A percentile compares a stretch with the other conserved stretches of the same genome.
phyloP scores from a whole-genome alignment of 2,888 invertebrate species.

The Drosophila stalkeri region DNA sequence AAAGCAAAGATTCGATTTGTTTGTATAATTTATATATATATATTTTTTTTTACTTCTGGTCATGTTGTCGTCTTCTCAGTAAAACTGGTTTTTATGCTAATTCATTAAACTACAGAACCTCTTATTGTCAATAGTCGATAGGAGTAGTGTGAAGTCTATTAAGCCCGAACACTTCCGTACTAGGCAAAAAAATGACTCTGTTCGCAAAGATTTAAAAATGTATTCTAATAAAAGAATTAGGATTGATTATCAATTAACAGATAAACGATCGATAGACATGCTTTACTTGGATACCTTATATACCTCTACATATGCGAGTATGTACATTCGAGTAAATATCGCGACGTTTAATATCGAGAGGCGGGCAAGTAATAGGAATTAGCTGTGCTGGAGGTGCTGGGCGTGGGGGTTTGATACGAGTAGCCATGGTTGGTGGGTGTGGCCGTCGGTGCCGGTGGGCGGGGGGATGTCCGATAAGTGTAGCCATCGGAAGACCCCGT shows the following conservation, averaged over 20 bases:
- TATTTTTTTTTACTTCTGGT: conserved; percentile 2
- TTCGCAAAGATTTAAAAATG: conserved; percentile 15
- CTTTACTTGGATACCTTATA: conserved; percentile 15
- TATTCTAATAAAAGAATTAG: conserved; percentile 33
- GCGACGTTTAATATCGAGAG: conserved; percentile 20
- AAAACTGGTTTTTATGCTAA: conserved; percentile 60
- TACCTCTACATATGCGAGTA: conserved; percentile 23
- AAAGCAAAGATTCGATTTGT: conserved; percentile 5
- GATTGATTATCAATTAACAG: conserved; percentile 19
- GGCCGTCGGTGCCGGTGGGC: conserved; percentile 12
- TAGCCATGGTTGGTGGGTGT: conserved; percentile 42
- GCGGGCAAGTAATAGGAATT: conserved; percentile 44
- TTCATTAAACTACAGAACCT: conserved; percentile 40
- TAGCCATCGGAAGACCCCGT: conserved; percentile 12
- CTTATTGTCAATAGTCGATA: conserved; percentile 48
- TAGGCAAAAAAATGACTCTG: conserved; percentile 7
- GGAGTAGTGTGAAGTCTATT: conserved; percentile 16
- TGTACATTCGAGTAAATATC: conserved; percentile 9
- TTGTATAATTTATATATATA: background rate
- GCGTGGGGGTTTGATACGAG: conserved; percentile 36
- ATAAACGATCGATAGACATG: conserved; percentile 10
- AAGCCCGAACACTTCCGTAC: conserved; percentile 41
- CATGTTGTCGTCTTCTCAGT: conserved; percentile 14
- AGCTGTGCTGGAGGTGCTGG: conserved; percentile 20
- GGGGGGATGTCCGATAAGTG: conserved; percentile 10